Evolutionary conservation across 2,888 invertebrate species (phyloP).

Genomic region (Microctonus brassicae): DNA sequence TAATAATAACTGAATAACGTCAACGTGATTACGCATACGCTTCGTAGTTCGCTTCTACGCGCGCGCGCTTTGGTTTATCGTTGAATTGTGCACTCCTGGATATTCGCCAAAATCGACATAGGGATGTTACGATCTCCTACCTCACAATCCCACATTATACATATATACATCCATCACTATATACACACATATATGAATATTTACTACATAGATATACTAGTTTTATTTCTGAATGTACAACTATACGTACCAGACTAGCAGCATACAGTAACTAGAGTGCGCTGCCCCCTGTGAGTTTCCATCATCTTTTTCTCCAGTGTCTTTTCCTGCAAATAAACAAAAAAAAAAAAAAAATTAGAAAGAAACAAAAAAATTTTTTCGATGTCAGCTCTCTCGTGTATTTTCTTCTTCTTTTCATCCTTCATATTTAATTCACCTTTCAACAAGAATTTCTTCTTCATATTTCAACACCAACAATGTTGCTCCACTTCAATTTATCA

Average conservation of each 20-base stretch:
- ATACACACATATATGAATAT: neutral
- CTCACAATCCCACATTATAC: neutral
- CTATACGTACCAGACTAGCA: neutral
- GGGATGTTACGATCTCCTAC: neutral
- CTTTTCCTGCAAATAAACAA: neutral
- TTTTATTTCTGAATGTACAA: neutral
- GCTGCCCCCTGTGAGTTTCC: neutral
- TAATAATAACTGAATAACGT: neutral
- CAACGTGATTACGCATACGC: constrained; percentile 9
- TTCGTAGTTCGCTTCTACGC: neutral
- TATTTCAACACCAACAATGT: neutral
- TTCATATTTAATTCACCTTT: neutral
- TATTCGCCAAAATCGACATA: constrained; percentile 17
- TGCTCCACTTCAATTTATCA: neutral
- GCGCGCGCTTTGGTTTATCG: neutral
- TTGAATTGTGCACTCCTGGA: constrained; percentile 17
- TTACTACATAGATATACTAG: neutral
- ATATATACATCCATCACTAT: neutral
- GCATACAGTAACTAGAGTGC: neutral
- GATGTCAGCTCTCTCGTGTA: neutral
- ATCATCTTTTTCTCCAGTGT: neutral
- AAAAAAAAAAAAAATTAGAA: no score
- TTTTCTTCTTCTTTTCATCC: neutral
- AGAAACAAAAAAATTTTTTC: neutral
- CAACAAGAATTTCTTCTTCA: neutral